Base-by-base conservation (phyloP, 2,888 invertebrate genomes). In the Antitype chi region DNA sequence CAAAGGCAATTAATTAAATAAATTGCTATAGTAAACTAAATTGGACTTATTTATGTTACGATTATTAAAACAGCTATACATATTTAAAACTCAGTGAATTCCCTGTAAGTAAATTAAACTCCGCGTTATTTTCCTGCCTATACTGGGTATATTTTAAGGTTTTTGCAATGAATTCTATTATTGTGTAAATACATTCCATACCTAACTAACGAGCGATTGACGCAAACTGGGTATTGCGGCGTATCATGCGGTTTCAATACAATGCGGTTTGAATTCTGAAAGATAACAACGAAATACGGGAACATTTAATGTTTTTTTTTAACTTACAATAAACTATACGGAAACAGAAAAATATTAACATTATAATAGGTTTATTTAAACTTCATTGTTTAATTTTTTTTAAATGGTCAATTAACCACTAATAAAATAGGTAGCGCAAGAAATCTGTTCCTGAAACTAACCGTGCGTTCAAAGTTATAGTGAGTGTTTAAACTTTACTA, bases 191-290 rank as follows among this genome's bases (percentile, higher is more conserved):
- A 80, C 66, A 84, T 74, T 62, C 17, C 62, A 67, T 74, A 74
- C 25, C 49, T 83, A 78, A 17, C 47, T 80, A 78, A 74, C 38
- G 66, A 74, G 49, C 43, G 69, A 74, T 74, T 81, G 88, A 77
- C 80, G 76, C 62, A 73, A 72, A 80, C 66, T 64, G 53, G 17
- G 59, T 76, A 59, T 73, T 86, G 84, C 66, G 80, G 79, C 77
- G 13, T 62, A 70, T 64, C 38, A 49, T 84, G 82, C 55, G 82
- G 84, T 82, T 86, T 62, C 67, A 74, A 68, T 77, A 71, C 69
- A 79, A 62, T 81, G 84, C 67, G 82, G 87, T 82, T 76, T 70
- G 38, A 74, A 75, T 72, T 76, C 74, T 77, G 59, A 68, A 76
- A 74, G 68, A 59, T 59, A 64, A 49, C 69, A 77, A 11, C 59